Base-by-base conservation (phyloP, 2,888 invertebrate species). In the Pterostichus niger region DNA sequence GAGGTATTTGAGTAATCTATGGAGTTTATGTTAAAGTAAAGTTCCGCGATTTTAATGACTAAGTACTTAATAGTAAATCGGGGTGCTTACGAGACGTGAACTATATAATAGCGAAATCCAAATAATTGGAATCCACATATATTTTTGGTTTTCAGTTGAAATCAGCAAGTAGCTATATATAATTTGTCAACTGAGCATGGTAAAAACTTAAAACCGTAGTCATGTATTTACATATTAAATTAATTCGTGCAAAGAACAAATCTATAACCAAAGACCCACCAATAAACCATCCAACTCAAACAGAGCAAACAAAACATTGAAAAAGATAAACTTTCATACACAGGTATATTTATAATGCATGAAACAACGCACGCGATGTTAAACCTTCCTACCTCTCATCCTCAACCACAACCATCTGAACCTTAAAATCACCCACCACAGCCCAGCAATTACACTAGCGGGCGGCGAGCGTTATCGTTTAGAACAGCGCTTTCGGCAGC, bases 401-500 rank as follows among this genome's bases (percentile, higher is more conserved):
- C 24, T 2, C 24, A 24, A 24, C 24, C 24, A 24, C 24, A 24
- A 24, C 24, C 40, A 40, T 40, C 40, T 10, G 9, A 49, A 49
- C 11, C n/a, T 6, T 9, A 49, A 13, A 49, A 10, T 49, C 49
- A 49, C 49, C 49, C 49, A 49, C 49, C 64, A 64, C 35, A 24
- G 24, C n/a, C 24, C 75, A 13, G 75, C 75, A 75, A 49, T 52
- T 52, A 75, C 49, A 49, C 35, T 49, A 13, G 11, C 11, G 49
- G 49, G 49, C 49, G 49, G 49, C 35, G 64, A 13, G 64, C 13
- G 75, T 75, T 33, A 52, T 75, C 33, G 49, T 46, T 31, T n/a
- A 31, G 9, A 40, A 40, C 40, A 49, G 75, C 40, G 35, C 64
- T 64, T 64, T 49, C 49, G 75, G 75, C 75, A 75, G 75, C 52